Base-by-base conservation (phyloP, 1,140 invertebrate genomes). In the Drosophila elegans region DNA sequence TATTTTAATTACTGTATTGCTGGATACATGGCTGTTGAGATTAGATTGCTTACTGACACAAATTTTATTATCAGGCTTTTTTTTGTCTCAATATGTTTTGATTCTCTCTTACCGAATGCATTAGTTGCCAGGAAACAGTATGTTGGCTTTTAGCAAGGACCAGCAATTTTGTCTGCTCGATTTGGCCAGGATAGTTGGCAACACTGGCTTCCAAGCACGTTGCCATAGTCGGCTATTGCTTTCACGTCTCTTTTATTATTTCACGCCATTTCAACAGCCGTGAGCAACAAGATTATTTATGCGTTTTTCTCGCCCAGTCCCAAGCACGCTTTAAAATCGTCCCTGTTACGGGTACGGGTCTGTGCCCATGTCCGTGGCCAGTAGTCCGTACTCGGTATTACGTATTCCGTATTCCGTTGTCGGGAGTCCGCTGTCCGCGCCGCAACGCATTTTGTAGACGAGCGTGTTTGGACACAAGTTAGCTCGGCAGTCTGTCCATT, bases 251-350 rank as follows among this genome's bases (percentile, higher is more conserved):
- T 89, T 89, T 89, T 89, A 89, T 89, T 84, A 89, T 89, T 89
- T 89, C 85, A 89, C 85, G 85, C 84, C 86, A 90, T 90, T 90
- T 90, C 86, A 90, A 90, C 86, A 90, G 88, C 86, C 81, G 86
- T 88, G 74, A 90, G 86, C 86, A 90, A 90, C 86, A 90, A 90
- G 86, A 90, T 90, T 90, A 90, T 90, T 90, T 90, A 90, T 90
- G 82, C 79, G 79, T 83, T 90, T 85, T 83, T 74, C 68, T 66
- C 45, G 73, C 53, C 36, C 78, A 78, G 75, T 82, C 83, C 71
- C 83, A 88, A 56, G 83, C 69, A 79, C 75, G 78, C 83, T 86
- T 86, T 88, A 78, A 86, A 86, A 80, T 85, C 52, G 66, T 69
- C 54, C 61, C 62, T n/a, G n/a, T n/a, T n/a, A n/a, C n/a, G 60